Base-by-base conservation (phyloP, 1,140 invertebrate genomes). In the Pachypsylla venusta region DNA sequence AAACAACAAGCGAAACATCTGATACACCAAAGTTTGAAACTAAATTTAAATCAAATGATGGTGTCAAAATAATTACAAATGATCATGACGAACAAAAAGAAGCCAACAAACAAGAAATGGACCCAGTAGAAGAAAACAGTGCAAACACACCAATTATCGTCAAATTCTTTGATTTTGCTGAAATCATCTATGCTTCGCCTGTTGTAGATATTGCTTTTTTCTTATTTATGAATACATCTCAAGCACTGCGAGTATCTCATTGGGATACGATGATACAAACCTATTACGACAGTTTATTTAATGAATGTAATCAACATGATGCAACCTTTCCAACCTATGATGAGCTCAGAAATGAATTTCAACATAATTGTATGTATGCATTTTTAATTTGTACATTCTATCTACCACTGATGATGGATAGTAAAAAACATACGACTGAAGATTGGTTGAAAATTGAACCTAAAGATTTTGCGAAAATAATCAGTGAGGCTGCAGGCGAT, bases 141-240 rank as follows among this genome's bases (percentile, higher is more conserved):
- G 22, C 42, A 48, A 22, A 48, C 7, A 48, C 61, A 13, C 56
- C 69, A 0, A 25, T 66, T 0, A 63, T 64, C n/a, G 63, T 69
- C 0, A 69, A 68, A 54, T 54, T 76, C 1, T 61, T 76, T 19
- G 75, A 77, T 59, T 71, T 74, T 19, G 73, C 70, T 2, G 48
- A 67, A 16, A 53, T 69, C 0, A 59, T 56, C 20, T 74, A 74
- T 54, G 61, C 66, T 0, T 69, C 70, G 4, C 73, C 72, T 0
- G 63, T 67, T 0, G 59, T 71, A 2, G 75, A 77, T 28, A 28
- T 76, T 1, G 67, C 70, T 0, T 70, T 71, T n/a, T 73, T 71
- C 24, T 24, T 76, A 0, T 74, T 67, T 59, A 56, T 75, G 7
- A 68, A 67, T 54, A 69, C 68, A 1, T 61, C 66, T 2, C 60